A percentile compares a stretch with the other conserved stretches of the same genome.
Conservation (phyloP, 2,797 vertebrate species). For the Gymnopithys bicolor region DNA sequence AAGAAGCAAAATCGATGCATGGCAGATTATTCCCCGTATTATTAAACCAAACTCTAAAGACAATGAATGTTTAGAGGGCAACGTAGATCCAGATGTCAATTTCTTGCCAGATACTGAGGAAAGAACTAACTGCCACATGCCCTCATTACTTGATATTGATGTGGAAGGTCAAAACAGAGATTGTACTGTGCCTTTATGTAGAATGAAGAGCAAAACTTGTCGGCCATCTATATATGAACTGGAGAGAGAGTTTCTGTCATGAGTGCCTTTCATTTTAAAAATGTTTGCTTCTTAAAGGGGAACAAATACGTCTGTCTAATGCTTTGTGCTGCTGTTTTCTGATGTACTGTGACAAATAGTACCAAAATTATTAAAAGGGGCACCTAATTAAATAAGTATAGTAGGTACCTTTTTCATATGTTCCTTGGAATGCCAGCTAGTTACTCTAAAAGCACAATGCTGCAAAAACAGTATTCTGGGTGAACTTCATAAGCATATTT, state of each 20-base stretch:
- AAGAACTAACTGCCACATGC: constrained; percentile 72
- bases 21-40: constrained; percentile 78
- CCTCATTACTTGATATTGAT: constrained; percentile 86
- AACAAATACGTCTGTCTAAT: constrained; percentile 17
- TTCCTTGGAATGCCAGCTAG: background rate
- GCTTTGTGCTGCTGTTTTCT: constrained; percentile 68
- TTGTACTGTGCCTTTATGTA: constrained; percentile 88
- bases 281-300: constrained; percentile 19
- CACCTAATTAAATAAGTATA: constrained; percentile 16
- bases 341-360: constrained; percentile 49
- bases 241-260: constrained; percentile 91
- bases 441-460: background rate
- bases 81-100: constrained; percentile 62
- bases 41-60: constrained; percentile 83
- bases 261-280: constrained; percentile 62
- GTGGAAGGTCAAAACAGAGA: constrained; percentile 90
- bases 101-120: constrained; percentile 74
- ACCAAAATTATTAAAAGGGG: constrained; percentile 38
- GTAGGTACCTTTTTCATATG: background rate
- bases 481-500: background rate
- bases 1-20: constrained; percentile 80
- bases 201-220: constrained; percentile 83
- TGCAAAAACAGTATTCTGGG: background rate
- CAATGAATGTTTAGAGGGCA: constrained; percentile 77
- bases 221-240: constrained; percentile 85